Conservation (phyloP, 2,888 invertebrate species). For the Phyllotreta cruciferae region DNA sequence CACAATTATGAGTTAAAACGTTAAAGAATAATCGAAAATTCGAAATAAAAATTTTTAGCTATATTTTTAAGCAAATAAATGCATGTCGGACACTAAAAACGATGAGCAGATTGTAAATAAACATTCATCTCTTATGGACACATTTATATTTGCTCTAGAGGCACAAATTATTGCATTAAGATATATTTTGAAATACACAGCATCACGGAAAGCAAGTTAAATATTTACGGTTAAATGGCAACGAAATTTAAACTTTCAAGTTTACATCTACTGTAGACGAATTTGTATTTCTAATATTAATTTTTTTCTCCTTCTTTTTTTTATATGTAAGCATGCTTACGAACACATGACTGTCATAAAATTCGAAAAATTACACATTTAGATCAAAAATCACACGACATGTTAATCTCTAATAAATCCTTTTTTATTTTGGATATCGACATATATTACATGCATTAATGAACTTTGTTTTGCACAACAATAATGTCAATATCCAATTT, state of each 20-base stretch:
- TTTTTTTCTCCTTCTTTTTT: neutral
- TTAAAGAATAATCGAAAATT: neutral
- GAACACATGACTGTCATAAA: constrained; percentile 14
- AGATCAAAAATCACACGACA: constrained; percentile 18
- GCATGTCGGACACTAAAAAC: neutral
- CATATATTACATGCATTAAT: constrained; percentile 17
- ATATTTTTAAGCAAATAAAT: no score
- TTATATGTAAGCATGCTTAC: constrained; percentile 1
- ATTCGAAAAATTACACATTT: constrained; percentile 15
- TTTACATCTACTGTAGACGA: neutral
- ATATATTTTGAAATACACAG: constrained; percentile 19
- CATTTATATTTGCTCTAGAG: constrained; percentile 24
- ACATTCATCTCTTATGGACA: constrained; percentile 3
- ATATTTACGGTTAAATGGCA: constrained; percentile 2
- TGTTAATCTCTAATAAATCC: constrained; percentile 12
- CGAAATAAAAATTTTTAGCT: no score
- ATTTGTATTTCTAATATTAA: constrained; percentile 2
- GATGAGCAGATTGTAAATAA: neutral
- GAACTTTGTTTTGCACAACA: constrained; percentile 9
- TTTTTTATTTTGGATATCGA: constrained; percentile 20
- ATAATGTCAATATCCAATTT: constrained; percentile 20
- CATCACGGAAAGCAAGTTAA: constrained; percentile 6
- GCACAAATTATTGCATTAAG: constrained; percentile 38
- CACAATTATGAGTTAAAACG: neutral
- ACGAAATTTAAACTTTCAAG: constrained; percentile 12